phyloP scores from a whole-genome alignment of 1,140 invertebrate species.

The Ceratitis capitata region DNA sequence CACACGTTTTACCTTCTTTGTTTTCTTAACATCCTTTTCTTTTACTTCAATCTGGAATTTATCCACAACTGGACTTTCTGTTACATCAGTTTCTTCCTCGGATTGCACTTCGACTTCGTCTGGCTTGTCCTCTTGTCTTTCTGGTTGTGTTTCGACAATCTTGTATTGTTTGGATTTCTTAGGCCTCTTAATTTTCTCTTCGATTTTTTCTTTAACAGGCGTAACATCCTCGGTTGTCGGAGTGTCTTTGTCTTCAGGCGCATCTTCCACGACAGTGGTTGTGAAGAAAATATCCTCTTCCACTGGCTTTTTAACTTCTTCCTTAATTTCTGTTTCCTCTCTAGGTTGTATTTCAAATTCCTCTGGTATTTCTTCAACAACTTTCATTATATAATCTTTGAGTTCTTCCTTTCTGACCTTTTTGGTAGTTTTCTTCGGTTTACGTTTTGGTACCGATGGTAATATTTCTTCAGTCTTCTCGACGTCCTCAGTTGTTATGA shows the following conservation, averaged over 20 bases:
- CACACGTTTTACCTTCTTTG: constrained; percentile 53
- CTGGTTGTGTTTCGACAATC: constrained; percentile 39
- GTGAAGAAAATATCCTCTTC: constrained; percentile 46
- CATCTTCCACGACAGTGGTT: constrained; percentile 52
- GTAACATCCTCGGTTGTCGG: constrained; percentile 40
- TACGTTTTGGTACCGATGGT: constrained; percentile 48
- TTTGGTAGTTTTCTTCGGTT: constrained; percentile 55
- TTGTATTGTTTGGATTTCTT: constrained; percentile 57
- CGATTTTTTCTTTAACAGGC: constrained; percentile 44
- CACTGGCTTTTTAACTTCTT: constrained; percentile 48
- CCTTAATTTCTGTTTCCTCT: constrained; percentile 47
- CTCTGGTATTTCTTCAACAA: constrained; percentile 53
- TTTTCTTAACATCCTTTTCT: constrained; percentile 46
- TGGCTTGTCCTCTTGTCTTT: not conserved
- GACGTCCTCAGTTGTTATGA: constrained; percentile 58
- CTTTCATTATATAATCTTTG: constrained; percentile 53
- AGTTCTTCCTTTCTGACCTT: constrained; percentile 57
- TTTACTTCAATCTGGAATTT: constrained; percentile 45
- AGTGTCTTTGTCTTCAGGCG: not conserved
- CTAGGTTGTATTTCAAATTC: not conserved
- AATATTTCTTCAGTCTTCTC: constrained; percentile 44
- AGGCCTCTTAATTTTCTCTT: constrained; percentile 58
- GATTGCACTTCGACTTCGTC: constrained; percentile 46
- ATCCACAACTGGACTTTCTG: constrained; percentile 22
- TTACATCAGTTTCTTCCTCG: constrained; percentile 43